Evolutionary conservation across 2,797 vertebrate genomes (phyloP), one percentile per base, ranked within the genome.

Genomic region (Phataginus tetradactyla): DNA sequence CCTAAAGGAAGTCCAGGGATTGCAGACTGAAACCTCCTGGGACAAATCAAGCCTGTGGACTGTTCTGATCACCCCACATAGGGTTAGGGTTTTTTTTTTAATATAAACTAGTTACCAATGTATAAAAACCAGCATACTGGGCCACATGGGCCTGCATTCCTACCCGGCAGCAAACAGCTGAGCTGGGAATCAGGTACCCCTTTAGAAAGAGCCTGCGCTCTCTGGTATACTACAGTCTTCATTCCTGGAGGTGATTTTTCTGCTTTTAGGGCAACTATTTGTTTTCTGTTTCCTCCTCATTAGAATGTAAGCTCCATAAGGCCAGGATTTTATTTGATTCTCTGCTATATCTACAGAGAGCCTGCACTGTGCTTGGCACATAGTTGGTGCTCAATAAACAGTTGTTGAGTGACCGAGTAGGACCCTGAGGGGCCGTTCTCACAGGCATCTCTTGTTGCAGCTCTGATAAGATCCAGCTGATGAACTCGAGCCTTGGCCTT

Each of bases 401-500:
- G 9, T 21, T 39, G 45, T 13, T 63, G 37, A 32, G 5, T 61
- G 57, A 29, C 45, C 55, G 51, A 20, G 15, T 39, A 29, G 12
- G 17, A 32, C n/a, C 25, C 51, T 18, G 3, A 77, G 45, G 32
- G 20, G 29, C 34, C 53, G 57, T 49, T 63, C 88, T 95, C 81
- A 95, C 2, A 1, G 32, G 71, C 39, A 34, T 90, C 80, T 98
- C 96, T 59, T 75, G 10, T 97, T 97, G n/a, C 93, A 98, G 98
- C 3, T 18, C n/a, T 59, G 84, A 98, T 6, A 77, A 86, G 34
- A 96, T 98, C 72, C 64, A 93, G 15, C 80, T 97, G 66, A 79
- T 98, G 97, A 97, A 96, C 72, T 96, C 97, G 0, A 64, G 55
- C 8, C 95, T 97, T 21, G 57, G 51, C 6, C 25, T 93, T 13